Evolutionary conservation across 2,113 vertebrate genomes (phyloP).

Genomic region (Phrynocephalus versicolor): DNA sequence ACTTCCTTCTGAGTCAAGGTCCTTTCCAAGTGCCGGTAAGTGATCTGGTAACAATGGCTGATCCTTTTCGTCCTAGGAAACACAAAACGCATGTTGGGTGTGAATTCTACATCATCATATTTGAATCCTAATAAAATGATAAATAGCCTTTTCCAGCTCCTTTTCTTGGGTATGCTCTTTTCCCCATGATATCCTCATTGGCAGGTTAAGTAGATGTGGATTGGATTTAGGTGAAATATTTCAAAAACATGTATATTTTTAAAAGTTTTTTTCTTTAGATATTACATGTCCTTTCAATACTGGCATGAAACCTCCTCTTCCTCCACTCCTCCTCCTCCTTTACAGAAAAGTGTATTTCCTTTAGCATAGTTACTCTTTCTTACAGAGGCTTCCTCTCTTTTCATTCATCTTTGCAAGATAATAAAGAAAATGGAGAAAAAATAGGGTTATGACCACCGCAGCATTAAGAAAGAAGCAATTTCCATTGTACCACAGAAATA

Average conservation of each 20-base stretch:
- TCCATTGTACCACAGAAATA: neutral
- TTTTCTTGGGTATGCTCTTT: no score
- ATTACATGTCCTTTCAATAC: neutral
- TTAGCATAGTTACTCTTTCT: neutral
- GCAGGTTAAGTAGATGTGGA: no score
- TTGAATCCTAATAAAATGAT: constrained; percentile 12
- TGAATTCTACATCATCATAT: constrained; percentile 19
- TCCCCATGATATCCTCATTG: no score
- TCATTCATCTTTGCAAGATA: neutral
- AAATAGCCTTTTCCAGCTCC: no score
- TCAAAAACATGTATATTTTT: neutral
- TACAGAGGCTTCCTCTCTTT: neutral
- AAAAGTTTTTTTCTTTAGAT: neutral
- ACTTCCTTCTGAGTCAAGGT: constrained; percentile 89
- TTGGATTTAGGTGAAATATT: no score
- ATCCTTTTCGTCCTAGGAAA: constrained; percentile 81
- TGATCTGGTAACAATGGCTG: constrained; percentile 91
- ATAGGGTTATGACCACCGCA: neutral
- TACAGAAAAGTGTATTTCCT: neutral
- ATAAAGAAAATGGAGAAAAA: neutral
- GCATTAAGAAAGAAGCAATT: neutral
- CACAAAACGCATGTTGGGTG: constrained; percentile 38
- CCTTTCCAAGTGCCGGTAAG: constrained; percentile 91
- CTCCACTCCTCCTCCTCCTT: neutral
- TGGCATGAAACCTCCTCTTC: neutral